Percentiles rank a stretch among this genome's conserved stretches.
phyloP scores from a whole-genome alignment of 2,888 invertebrate species.

The Athetis lepigone region DNA sequence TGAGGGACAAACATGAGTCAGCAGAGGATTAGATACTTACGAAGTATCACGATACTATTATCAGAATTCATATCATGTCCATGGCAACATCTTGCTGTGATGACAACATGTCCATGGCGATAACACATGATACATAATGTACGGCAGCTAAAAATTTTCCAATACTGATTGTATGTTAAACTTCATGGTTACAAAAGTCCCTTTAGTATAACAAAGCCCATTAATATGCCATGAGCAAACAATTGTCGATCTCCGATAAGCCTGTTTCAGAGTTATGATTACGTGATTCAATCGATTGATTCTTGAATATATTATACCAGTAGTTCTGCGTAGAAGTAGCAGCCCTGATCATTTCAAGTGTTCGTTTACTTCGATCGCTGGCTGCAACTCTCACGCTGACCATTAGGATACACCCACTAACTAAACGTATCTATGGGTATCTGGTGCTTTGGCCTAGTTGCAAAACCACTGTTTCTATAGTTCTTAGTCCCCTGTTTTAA shows the following conservation, averaged over 20 bases:
- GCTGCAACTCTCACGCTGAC: slow-evolving; percentile 80
- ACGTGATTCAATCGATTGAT: slow-evolving; percentile 4
- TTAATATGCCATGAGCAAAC: slow-evolving; percentile 30
- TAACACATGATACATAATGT: neutral
- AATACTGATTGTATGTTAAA: slow-evolving; percentile 10
- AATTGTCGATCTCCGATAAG: slow-evolving; percentile 22
- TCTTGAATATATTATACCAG: neutral
- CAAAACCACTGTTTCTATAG: slow-evolving; percentile 70
- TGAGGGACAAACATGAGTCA: neutral
- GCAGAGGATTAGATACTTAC: neutral
- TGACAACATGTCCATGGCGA: neutral
- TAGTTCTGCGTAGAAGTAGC: slow-evolving; percentile 12
- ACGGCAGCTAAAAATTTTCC: slow-evolving; percentile 15
- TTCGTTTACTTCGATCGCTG: slow-evolving; percentile 46
- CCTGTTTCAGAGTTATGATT: slow-evolving; percentile 8
- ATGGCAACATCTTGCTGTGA: slow-evolving; percentile 17
- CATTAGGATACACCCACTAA: slow-evolving; percentile 88
- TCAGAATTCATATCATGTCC: slow-evolving; percentile 37
- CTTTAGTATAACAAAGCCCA: slow-evolving; percentile 11
- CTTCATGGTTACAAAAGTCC: slow-evolving; percentile 38
- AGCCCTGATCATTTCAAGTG: slow-evolving; percentile 49
- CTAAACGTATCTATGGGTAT: slow-evolving; percentile 81
- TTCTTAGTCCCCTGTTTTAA: slow-evolving; percentile 54
- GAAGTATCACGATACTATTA: neutral
- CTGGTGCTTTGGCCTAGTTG: slow-evolving; percentile 82